These are phyloP conservation scores for Tor tambroides DNA, from an alignment of 2,113 vertebrate genomes.

Conservation along the genomic window DNA sequence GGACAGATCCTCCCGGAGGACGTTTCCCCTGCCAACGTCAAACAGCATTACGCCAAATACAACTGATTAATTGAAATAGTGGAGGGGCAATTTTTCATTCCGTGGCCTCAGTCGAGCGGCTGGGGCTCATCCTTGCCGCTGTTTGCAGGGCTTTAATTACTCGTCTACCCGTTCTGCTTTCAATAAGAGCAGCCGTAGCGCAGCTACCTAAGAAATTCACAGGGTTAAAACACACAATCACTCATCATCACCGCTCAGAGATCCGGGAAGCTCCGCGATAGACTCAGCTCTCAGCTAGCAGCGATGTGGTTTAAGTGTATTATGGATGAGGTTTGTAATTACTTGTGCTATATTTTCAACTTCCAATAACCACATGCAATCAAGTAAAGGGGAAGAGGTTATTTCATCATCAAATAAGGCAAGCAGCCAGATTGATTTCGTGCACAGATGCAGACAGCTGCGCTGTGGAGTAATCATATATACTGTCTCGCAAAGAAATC, in stretches of 20 bases:
- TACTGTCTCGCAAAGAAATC: background rate
- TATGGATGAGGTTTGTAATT: conserved; percentile 76
- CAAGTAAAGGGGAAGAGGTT: conserved; percentile 62
- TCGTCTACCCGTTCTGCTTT: conserved; percentile 79
- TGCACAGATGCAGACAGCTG: conserved; percentile 42
- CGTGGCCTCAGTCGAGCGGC: conserved; percentile 74
- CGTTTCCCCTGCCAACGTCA: conserved; percentile 80
- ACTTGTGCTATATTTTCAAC: conserved; percentile 69
- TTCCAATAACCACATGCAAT: conserved; percentile 62
- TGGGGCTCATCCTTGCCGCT: conserved; percentile 73
- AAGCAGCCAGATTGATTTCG: conserved; percentile 54
- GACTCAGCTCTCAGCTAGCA: conserved; percentile 65
- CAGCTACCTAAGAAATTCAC: conserved; percentile 72
- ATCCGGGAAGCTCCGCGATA: conserved; percentile 71
- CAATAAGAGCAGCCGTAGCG: conserved; percentile 75
- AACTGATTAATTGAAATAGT: conserved; percentile 83
- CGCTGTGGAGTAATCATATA: conserved; percentile 7
- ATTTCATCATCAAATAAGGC: conserved; percentile 60
- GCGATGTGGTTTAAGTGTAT: conserved; percentile 72
- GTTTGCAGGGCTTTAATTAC: conserved; percentile 80
- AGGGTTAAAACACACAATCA: conserved; percentile 73
- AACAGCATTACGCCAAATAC: conserved; percentile 83
- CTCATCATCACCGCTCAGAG: conserved; percentile 75
- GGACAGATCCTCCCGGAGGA: conserved; percentile 80
- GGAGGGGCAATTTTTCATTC: conserved; percentile 81